Evolutionary conservation across 1,140 invertebrate genomes (phyloP).

Genomic region (Trachymyrmex septentrionalis): DNA sequence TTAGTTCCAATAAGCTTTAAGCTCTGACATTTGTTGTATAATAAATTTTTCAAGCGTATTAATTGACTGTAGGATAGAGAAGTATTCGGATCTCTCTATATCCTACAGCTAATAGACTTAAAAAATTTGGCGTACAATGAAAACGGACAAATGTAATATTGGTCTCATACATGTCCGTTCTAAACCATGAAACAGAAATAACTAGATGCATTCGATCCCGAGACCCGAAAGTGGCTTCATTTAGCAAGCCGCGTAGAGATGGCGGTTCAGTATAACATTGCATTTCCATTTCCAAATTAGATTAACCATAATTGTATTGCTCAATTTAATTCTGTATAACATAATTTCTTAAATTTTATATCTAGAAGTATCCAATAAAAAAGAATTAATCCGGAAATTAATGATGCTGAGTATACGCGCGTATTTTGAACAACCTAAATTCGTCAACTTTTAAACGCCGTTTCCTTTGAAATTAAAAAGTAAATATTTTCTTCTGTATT

Average conservation of each 20-base stretch:
- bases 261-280: neutral
- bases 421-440: neutral
- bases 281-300: neutral
- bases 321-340: neutral
- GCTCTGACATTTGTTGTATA: too few relatives aligned
- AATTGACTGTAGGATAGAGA: too few relatives aligned
- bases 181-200: neutral
- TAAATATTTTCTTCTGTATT: neutral
- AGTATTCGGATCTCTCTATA: too few relatives aligned
- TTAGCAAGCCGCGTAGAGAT: neutral
- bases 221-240: neutral
- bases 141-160: too few relatives aligned
- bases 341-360: neutral
- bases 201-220: neutral
- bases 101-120: too few relatives aligned
- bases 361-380: neutral
- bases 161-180: neutral
- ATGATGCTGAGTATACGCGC: neutral
- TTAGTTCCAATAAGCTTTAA: too few relatives aligned
- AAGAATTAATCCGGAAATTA: neutral
- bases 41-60: too few relatives aligned
- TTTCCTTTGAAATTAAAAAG: neutral
- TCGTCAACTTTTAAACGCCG: neutral
- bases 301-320: neutral
- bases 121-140: too few relatives aligned